Percentiles rank a stretch among this genome's conserved stretches.
Conservation (phyloP, 2,888 invertebrate genomes). For the Acleris holmiana region DNA sequence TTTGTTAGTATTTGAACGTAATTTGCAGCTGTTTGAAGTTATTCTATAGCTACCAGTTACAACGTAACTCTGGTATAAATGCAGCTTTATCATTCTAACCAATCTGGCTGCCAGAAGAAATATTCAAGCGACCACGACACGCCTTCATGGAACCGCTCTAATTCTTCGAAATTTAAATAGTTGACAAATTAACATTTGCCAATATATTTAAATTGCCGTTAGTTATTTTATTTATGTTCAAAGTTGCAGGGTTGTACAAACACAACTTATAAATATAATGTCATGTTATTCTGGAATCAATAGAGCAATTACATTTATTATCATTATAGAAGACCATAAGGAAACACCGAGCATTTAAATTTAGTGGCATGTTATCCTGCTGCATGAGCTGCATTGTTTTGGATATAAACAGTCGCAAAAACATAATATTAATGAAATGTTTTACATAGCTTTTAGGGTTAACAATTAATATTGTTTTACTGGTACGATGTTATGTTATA, state of each 20-base stretch:
- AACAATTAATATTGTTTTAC: background rate
- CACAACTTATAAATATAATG: background rate
- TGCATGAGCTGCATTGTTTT: constrained; percentile 62
- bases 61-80: constrained; percentile 2
- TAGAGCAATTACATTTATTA: background rate
- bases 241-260: constrained; percentile 18
- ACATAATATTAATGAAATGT: constrained; percentile 4
- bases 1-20: constrained; percentile 4
- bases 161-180: constrained; percentile 34
- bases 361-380: constrained; percentile 68
- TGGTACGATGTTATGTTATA: background rate
- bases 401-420: constrained; percentile 52
- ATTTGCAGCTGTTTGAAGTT: background rate
- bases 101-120: constrained; percentile 50
- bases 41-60: constrained; percentile 3
- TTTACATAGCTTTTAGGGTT: constrained; percentile 54
- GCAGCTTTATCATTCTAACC: constrained; percentile 42
- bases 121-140: constrained; percentile 54
- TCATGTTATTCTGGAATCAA: background rate
- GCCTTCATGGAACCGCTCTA: constrained; percentile 51
- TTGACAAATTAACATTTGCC: constrained; percentile 34
- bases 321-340: constrained; percentile 7
- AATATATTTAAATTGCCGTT: constrained; percentile 14
- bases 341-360: constrained; percentile 60
- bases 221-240: constrained; percentile 4